These are phyloP conservation scores for Crossocerus cetratus DNA, from an alignment of 2,888 invertebrate genomes.

Conservation along the genomic window DNA sequence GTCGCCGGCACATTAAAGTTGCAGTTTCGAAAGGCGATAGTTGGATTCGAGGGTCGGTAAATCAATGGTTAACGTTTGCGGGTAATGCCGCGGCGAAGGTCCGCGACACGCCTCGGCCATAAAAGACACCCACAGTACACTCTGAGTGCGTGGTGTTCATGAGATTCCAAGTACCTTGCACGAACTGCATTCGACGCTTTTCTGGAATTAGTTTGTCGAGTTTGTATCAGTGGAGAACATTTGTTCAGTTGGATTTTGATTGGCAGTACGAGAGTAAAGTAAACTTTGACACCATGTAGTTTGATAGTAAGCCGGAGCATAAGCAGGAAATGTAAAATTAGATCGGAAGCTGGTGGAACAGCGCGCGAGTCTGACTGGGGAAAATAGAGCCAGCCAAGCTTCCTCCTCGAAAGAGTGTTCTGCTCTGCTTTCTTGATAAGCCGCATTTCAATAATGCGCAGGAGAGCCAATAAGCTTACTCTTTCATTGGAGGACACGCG, in stretches of 20 bases:
- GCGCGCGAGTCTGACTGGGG: background rate
- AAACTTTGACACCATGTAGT: too few species aligned
- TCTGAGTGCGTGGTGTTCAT: too few species aligned
- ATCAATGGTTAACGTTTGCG: conserved; percentile 63
- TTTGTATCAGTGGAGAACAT: too few species aligned
- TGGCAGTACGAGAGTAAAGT: too few species aligned
- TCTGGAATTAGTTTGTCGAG: background rate
- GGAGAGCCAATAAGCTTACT: conserved; percentile 1
- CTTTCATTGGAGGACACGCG: conserved; percentile 2
- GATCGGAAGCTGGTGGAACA: background rate
- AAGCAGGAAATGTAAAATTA: too few species aligned
- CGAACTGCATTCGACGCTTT: background rate
- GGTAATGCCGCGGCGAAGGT: conserved; percentile 64
- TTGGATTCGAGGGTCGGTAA: conserved; percentile 57
- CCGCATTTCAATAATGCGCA: background rate
- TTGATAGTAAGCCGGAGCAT: too few species aligned
- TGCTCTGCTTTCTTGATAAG: background rate
- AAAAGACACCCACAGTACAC: conserved; percentile 57
- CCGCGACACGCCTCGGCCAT: conserved; percentile 70
- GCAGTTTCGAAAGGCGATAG: conserved; percentile 36
- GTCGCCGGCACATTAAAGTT: conserved; percentile 54
- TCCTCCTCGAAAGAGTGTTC: background rate
- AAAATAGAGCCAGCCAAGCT: too few species aligned
- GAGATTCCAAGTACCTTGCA: too few species aligned
- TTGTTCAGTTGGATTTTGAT: too few species aligned